Evolutionary conservation across 2,888 invertebrate species (phyloP).

Genomic region (Adineta ricciae): DNA sequence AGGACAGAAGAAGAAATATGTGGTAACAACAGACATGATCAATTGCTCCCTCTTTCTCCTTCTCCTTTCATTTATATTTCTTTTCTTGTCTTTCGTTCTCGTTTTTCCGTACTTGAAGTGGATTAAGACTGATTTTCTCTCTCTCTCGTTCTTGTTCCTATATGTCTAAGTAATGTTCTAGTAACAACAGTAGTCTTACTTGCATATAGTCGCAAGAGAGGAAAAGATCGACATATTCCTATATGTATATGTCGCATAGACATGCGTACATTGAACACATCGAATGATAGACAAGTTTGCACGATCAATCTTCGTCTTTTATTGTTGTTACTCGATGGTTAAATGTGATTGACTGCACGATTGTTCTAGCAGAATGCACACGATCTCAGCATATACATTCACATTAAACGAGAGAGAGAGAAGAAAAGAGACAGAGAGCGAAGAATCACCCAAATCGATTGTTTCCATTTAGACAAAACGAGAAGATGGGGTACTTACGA

Average conservation of each 20-base stretch:
- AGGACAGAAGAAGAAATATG: constrained; percentile 11
- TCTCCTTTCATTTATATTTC: not conserved
- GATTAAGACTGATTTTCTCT: not conserved
- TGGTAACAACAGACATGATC: constrained; percentile 15
- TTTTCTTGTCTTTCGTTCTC: not conserved
- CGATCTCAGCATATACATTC: not conserved
- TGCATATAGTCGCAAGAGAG: not conserved
- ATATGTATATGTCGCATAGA: not conserved
- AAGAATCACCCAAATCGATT: not conserved
- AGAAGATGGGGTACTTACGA: not conserved
- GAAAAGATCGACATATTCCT: not conserved
- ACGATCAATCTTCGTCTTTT: not conserved
- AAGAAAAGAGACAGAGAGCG: not conserved
- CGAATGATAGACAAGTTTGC: not conserved
- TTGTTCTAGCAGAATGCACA: constrained; percentile 4
- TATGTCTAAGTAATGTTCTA: not conserved
- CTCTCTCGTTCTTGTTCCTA: not conserved
- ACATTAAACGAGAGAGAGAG: not conserved
- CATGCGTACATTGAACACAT: not conserved
- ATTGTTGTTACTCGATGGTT: not conserved
- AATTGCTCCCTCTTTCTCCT: not conserved
- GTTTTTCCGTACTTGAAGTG: constrained; percentile 1
- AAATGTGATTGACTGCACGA: not conserved
- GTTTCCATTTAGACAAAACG: not conserved
- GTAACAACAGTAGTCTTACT: not conserved